phyloP scores from a whole-genome alignment of 2,797 vertebrate species.

The Dryobates pubescens region DNA sequence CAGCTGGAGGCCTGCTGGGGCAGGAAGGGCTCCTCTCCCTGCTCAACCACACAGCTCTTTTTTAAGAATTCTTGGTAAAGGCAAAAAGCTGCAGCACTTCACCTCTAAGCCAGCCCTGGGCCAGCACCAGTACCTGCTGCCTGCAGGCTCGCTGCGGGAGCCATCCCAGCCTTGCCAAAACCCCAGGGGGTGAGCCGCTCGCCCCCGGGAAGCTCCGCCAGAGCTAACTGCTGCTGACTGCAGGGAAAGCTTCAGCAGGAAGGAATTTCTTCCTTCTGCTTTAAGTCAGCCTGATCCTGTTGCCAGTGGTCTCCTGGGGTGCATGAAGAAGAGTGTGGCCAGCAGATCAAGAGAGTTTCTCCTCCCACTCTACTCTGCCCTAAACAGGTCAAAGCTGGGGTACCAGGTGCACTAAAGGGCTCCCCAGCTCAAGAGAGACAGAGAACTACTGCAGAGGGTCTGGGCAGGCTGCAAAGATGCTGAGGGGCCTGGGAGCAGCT shows the following conservation, averaged over 20 bases:
- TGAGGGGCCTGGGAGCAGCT: too few relatives aligned
- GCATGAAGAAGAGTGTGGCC: too few relatives aligned
- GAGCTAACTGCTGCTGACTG: background rate
- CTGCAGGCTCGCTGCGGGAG: background rate
- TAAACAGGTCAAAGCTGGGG: too few relatives aligned
- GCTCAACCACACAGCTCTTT: background rate
- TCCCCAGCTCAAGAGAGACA: too few relatives aligned
- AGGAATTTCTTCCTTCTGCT: background rate
- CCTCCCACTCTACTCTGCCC: too few relatives aligned
- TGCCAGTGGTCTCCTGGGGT: too few relatives aligned
- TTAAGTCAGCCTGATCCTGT: background rate
- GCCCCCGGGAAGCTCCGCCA: rapidly evolving
- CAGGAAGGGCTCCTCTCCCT: background rate
- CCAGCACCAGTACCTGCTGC: background rate
- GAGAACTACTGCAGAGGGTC: too few relatives aligned
- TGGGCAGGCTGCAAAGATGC: too few relatives aligned
- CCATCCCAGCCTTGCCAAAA: background rate
- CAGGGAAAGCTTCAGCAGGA: rapidly evolving
- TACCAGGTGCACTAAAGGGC: too few relatives aligned
- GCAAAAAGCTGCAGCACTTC: background rate
- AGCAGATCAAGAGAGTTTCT: too few relatives aligned
- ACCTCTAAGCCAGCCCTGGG: background rate
- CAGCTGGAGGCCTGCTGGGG: background rate
- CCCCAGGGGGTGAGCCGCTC: rapidly evolving
- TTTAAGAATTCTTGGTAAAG: background rate